phyloP scores from a whole-genome alignment of 2,797 vertebrate species.

The Oryzias sinensis region DNA sequence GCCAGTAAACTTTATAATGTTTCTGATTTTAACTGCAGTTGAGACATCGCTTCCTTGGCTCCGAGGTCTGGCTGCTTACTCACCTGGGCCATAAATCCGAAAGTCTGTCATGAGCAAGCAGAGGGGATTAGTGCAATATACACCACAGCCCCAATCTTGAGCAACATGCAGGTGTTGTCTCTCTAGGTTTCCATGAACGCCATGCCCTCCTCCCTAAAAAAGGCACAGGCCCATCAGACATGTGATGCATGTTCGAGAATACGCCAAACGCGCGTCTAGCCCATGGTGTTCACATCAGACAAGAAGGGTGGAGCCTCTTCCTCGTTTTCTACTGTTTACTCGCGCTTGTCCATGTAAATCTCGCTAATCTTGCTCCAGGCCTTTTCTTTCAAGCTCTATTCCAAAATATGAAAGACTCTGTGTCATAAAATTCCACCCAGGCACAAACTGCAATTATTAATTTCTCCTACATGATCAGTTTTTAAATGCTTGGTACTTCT shows the following conservation, averaged over 20 bases:
- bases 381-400: too few relatives aligned
- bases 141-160: conserved; percentile 23
- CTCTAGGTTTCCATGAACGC: conserved; percentile 4
- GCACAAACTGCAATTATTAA: too few relatives aligned
- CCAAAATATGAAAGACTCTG: too few relatives aligned
- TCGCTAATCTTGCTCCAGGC: too few relatives aligned
- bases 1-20: conserved; percentile 47
- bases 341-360: too few relatives aligned
- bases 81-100: conserved; percentile 48
- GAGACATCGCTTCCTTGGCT: conserved; percentile 51
- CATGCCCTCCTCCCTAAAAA: conserved; percentile 3
- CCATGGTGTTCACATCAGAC: too few relatives aligned
- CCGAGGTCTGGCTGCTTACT: conserved; percentile 20
- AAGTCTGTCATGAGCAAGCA: conserved; percentile 22
- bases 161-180: conserved; percentile 32
- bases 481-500: too few relatives aligned
- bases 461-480: too few relatives aligned
- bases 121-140: conserved; percentile 15
- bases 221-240: neutral
- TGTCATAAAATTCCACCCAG: too few relatives aligned
- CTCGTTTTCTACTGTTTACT: too few relatives aligned
- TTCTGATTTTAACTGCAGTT: conserved; percentile 41
- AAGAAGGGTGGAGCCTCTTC: too few relatives aligned
- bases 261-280: neutral
- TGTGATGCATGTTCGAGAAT: neutral